Conservation (phyloP, 2,113 vertebrate genomes). For the Crotalus tigris region DNA sequence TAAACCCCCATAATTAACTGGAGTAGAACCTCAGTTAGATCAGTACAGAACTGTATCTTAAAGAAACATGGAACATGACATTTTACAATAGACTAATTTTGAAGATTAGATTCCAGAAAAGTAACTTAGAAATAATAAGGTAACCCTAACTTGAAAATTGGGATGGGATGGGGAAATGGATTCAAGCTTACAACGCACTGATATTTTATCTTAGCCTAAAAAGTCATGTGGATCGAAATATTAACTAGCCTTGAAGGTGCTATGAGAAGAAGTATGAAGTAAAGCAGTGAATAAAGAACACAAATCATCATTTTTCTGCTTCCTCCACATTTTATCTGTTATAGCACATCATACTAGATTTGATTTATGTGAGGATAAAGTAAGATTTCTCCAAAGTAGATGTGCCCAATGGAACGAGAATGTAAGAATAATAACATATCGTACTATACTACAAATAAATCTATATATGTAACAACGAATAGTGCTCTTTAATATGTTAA, state of each 20-base stretch:
- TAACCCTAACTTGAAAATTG: conserved; percentile 12
- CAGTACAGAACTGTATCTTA: neutral
- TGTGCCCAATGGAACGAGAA: neutral
- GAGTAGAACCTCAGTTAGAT: neutral
- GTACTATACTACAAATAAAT: neutral
- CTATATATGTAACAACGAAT: neutral
- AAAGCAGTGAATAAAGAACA: neutral
- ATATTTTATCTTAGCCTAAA: conserved; percentile 18
- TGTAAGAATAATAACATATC: neutral
- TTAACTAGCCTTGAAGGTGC: conserved; percentile 11
- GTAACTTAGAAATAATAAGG: neutral
- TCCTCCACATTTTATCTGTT: neutral
- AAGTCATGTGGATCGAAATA: conserved; percentile 12
- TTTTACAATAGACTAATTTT: conserved; percentile 16
- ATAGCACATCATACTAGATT: neutral
- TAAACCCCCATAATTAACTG: neutral
- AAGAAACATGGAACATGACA: neutral
- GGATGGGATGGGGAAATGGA: neutral
- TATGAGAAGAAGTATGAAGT: neutral
- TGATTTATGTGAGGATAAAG: neutral
- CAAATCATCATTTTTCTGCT: neutral
- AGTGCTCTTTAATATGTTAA: neutral
- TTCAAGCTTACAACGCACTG: conserved; percentile 7
- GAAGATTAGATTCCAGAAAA: conserved; percentile 7
- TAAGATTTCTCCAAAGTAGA: neutral